Evolutionary conservation across 2,797 vertebrate genomes (phyloP).

Genomic region (Saxicola maurus): DNA sequence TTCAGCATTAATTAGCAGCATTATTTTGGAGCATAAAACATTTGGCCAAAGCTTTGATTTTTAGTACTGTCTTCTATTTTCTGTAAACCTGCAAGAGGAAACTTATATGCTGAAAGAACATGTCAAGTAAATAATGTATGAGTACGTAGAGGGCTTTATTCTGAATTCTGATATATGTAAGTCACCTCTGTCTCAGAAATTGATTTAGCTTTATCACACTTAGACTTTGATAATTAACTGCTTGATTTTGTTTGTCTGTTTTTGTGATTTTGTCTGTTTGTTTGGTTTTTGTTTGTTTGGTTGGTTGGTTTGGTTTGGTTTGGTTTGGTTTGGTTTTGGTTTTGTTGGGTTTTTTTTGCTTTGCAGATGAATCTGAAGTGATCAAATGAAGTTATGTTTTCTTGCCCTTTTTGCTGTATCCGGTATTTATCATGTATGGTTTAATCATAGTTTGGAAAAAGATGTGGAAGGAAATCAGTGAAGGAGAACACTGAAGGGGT

Average conservation of each 20-base stretch:
- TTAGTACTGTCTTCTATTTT: neutral
- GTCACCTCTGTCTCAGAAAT: neutral
- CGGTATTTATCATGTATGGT: neutral
- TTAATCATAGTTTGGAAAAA: neutral
- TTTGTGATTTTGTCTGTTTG: neutral
- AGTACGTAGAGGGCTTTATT: neutral
- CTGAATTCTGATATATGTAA: neutral
- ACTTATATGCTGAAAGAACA: neutral
- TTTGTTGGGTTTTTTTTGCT: neutral
- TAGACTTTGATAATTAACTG: neutral
- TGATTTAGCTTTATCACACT: neutral
- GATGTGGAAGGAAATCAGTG: neutral
- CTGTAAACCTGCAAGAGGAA: neutral
- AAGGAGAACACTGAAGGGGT: neutral
- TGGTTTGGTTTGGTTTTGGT: neutral
- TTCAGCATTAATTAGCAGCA: neutral
- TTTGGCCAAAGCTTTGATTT: neutral
- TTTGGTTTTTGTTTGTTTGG: neutral
- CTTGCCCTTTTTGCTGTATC: neutral
- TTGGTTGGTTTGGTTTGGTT: too few species aligned
- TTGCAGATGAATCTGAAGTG: neutral
- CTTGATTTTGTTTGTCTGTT: neutral
- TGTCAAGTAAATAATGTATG: neutral
- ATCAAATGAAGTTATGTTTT: neutral
- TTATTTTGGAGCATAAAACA: neutral